Evolutionary conservation across 92 coral and sea anemone species (phyloP).

Genomic region (Parazoanthus darwini): DNA sequence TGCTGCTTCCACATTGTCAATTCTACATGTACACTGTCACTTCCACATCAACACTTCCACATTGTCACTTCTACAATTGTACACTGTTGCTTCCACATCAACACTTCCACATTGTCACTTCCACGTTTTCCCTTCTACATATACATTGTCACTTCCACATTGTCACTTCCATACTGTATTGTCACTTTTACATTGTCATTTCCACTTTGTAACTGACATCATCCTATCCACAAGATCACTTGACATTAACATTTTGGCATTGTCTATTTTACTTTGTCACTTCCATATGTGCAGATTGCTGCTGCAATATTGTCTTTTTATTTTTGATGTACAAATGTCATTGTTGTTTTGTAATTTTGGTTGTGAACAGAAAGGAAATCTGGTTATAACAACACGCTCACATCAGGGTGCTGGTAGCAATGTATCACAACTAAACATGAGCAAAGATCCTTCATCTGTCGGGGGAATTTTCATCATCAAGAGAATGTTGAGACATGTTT

Average conservation of each 20-base stretch:
- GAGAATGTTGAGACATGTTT: slow-evolving; percentile 94
- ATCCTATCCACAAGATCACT: neutral
- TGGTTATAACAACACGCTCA: slow-evolving; percentile 40
- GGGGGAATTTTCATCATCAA: slow-evolving; percentile 66
- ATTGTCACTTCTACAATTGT: neutral
- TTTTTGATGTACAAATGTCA: neutral
- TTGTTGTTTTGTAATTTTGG: too few species aligned
- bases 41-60: neutral
- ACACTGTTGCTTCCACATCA: neutral
- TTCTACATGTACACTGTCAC: neutral
- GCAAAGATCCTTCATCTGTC: slow-evolving; percentile 50
- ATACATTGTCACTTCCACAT: neutral
- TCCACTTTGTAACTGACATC: neutral
- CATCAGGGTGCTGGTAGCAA: slow-evolving; percentile 55
- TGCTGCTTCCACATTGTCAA: neutral
- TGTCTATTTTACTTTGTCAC: too few species aligned
- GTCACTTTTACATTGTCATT: neutral
- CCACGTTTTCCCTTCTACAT: neutral
- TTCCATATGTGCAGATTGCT: too few species aligned
- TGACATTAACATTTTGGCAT: neutral
- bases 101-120: neutral
- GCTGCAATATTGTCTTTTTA: neutral
- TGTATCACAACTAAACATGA: slow-evolving; percentile 61
- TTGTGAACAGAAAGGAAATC: slow-evolving; percentile 32
- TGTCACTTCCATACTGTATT: neutral